phyloP scores from a whole-genome alignment of 2,113 vertebrate genomes.

The Corythornis cristatus region DNA sequence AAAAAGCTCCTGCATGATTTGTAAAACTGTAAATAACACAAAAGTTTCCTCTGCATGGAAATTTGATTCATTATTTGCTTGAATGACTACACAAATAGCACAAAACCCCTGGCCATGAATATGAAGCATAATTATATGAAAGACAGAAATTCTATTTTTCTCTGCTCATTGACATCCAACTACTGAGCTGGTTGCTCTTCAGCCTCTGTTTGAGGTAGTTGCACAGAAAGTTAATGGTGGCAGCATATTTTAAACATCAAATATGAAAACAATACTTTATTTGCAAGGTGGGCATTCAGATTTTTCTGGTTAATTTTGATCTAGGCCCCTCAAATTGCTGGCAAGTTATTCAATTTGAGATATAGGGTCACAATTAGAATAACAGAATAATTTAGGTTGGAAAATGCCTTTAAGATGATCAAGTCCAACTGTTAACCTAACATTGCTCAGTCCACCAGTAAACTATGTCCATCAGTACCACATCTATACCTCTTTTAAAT shows the following conservation, averaged over 20 bases:
- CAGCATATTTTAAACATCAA: background rate
- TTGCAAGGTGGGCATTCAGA: background rate
- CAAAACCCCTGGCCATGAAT: background rate
- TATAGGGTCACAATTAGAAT: background rate
- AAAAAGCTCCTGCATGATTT: background rate
- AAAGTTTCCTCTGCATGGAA: background rate
- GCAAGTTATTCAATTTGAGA: background rate
- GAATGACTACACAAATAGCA: background rate
- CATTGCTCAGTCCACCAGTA: too few relatives aligned
- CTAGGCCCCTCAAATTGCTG: background rate
- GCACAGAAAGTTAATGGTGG: background rate
- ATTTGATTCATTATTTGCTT: background rate
- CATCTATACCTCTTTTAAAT: background rate
- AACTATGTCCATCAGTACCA: background rate
- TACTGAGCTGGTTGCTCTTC: background rate
- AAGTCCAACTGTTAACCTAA: background rate
- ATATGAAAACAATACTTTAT: background rate
- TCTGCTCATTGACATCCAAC: background rate
- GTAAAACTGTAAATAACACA: slow-evolving; percentile 16
- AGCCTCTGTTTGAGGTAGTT: background rate
- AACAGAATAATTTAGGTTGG: background rate
- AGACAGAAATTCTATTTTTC: background rate
- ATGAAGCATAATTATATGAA: background rate
- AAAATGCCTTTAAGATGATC: background rate
- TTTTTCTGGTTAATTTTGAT: background rate